Conservation (phyloP, 2,888 invertebrate genomes). For the Rhabditoides inermis region DNA sequence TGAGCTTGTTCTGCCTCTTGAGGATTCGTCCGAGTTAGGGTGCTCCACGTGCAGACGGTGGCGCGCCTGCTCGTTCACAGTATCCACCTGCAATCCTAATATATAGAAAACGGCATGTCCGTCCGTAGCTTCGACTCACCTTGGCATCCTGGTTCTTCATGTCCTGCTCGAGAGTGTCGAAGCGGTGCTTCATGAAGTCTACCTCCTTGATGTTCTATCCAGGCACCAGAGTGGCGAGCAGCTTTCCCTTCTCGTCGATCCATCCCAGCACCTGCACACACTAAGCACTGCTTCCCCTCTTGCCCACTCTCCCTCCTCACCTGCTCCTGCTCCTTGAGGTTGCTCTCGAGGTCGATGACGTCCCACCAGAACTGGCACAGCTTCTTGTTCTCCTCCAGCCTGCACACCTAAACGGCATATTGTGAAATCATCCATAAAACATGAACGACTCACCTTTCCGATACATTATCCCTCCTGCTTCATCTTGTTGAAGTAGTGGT, state of each 20-base stretch:
- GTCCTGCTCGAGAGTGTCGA: constrained; percentile 98
- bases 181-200: constrained; percentile 98
- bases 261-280: constrained; percentile 97
- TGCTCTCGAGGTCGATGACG: constrained; percentile 80
- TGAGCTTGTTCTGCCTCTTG: constrained; percentile 72
- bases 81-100: constrained; percentile 85
- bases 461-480: no score
- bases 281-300: no score
- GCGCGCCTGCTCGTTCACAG: constrained; percentile 90
- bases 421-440: background rate
- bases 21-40: constrained; percentile 91
- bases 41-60: constrained; percentile 94
- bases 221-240: constrained; percentile 93
- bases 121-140: no score
- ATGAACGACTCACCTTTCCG: no score
- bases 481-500: no score
- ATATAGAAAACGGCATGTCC: no score
- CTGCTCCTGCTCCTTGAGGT: constrained; percentile 57
- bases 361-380: constrained; percentile 99
- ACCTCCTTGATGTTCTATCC: constrained; percentile 97
- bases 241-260: constrained; percentile 97
- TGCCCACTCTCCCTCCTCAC: constrained; percentile 15
- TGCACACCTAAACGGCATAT: constrained; percentile 64
- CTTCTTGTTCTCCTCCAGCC: constrained; percentile 90
- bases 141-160: constrained; percentile 62